Percentiles rank a stretch among this genome's conserved stretches.
Conservation (phyloP, 2,797 vertebrate species). For the Kryptopterus vitreolus region DNA sequence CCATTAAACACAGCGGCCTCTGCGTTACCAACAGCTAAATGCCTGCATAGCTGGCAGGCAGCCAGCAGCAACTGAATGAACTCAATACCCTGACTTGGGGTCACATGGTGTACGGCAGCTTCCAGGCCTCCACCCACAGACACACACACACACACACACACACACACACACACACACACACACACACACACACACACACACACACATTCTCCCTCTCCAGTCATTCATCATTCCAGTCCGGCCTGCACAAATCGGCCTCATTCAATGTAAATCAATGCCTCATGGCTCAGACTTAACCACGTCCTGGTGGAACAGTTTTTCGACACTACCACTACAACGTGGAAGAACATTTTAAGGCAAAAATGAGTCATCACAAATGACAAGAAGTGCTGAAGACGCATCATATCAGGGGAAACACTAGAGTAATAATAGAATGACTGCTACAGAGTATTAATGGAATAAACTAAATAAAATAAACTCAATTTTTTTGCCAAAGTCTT, state of each 20-base stretch:
- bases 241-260: slow-evolving; percentile 54
- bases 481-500: too few relatives aligned
- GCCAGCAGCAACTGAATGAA: slow-evolving; percentile 77
- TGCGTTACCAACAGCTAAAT: slow-evolving; percentile 34
- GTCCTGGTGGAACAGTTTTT: slow-evolving; percentile 19
- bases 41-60: slow-evolving; percentile 65
- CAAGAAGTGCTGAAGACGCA: slow-evolving; percentile 1
- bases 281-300: slow-evolving; percentile 23
- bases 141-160: slow-evolving; percentile 54
- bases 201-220: slow-evolving; percentile 54
- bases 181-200: slow-evolving; percentile 35
- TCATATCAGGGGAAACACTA: slow-evolving; percentile 1
- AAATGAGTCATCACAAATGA: slow-evolving; percentile 25
- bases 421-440: neutral
- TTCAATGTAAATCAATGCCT: slow-evolving; percentile 71
- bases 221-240: slow-evolving; percentile 72
- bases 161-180: slow-evolving; percentile 20
- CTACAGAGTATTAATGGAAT: slow-evolving; percentile 11
- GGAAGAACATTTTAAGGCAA: slow-evolving; percentile 23
- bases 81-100: slow-evolving; percentile 76
- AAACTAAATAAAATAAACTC: too few relatives aligned
- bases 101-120: slow-evolving; percentile 73
- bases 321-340: slow-evolving; percentile 24
- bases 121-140: slow-evolving; percentile 65
- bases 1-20: slow-evolving; percentile 70